Evolutionary conservation across 2,888 invertebrate genomes (phyloP).

Genomic region (Villa cingulata): DNA sequence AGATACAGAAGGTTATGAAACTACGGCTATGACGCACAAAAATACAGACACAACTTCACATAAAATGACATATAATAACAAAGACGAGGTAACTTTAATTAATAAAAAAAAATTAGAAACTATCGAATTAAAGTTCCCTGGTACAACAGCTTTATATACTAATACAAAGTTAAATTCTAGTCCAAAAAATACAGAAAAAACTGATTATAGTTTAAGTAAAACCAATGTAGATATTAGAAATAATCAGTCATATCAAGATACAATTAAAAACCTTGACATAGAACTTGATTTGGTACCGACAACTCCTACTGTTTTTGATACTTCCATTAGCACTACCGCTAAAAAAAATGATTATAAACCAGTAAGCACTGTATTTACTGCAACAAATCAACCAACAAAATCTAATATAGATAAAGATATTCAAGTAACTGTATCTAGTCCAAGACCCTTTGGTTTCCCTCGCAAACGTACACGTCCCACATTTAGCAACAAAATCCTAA

Average conservation of each 20-base stretch:
- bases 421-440: constrained; percentile 37
- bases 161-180: constrained; percentile 21
- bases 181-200: constrained; percentile 16
- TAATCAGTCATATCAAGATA: background rate
- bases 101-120: background rate
- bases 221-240: background rate
- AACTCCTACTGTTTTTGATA: too few relatives aligned
- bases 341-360: constrained; percentile 1
- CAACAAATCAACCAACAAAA: constrained; percentile 15
- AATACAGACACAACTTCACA: constrained; percentile 1
- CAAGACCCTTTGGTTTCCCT: constrained; percentile 41
- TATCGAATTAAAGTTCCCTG: background rate
- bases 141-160: constrained; percentile 2
- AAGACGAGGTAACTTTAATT: constrained; percentile 8
- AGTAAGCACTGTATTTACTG: constrained; percentile 11
- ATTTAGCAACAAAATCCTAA: constrained; percentile 14
- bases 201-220: constrained; percentile 6
- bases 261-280: too few relatives aligned
- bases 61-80: background rate
- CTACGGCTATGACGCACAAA: constrained; percentile 1
- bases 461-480: constrained; percentile 37
- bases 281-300: too few relatives aligned
- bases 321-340: background rate
- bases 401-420: constrained; percentile 21
- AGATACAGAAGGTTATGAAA: constrained; percentile 18